Evolutionary conservation across 2,888 invertebrate species (phyloP).

Genomic region (Dermolepida albohirtum): DNA sequence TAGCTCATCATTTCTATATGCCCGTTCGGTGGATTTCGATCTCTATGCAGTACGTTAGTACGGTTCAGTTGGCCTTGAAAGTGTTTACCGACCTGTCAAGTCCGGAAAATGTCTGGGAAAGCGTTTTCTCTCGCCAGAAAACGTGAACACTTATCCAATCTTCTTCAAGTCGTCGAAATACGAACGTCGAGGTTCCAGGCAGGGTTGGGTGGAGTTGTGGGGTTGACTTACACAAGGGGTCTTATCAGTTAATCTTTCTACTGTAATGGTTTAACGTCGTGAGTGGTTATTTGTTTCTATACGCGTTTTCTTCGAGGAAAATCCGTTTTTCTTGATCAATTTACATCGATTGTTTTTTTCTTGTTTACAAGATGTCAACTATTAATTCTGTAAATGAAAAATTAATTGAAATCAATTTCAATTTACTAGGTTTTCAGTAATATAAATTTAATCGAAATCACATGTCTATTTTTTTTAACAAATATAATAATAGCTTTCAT

Average conservation of each 20-base stretch:
- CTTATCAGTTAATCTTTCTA: conserved; percentile 40
- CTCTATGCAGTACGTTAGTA: conserved; percentile 31
- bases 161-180: conserved; percentile 46
- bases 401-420: no score
- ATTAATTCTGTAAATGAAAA: no score
- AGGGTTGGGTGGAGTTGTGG: conserved; percentile 10
- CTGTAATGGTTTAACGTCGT: conserved; percentile 23
- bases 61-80: conserved; percentile 57
- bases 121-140: conserved; percentile 58
- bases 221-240: conserved; percentile 28
- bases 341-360: conserved; percentile 7
- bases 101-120: conserved; percentile 64
- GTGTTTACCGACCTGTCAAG: conserved; percentile 66
- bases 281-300: conserved; percentile 39
- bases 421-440: no score
- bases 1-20: conserved; percentile 63
- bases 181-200: not conserved
- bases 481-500: no score
- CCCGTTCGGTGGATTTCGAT: conserved; percentile 25
- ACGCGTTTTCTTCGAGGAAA: not conserved
- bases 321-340: conserved; percentile 21
- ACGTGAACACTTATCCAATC: conserved; percentile 65
- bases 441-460: no score
- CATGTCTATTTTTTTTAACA: no score
- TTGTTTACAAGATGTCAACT: no score